These are phyloP conservation scores for Ryuthela nishihirai DNA, from an alignment of 2,888 invertebrate species.

Conservation along the genomic window DNA sequence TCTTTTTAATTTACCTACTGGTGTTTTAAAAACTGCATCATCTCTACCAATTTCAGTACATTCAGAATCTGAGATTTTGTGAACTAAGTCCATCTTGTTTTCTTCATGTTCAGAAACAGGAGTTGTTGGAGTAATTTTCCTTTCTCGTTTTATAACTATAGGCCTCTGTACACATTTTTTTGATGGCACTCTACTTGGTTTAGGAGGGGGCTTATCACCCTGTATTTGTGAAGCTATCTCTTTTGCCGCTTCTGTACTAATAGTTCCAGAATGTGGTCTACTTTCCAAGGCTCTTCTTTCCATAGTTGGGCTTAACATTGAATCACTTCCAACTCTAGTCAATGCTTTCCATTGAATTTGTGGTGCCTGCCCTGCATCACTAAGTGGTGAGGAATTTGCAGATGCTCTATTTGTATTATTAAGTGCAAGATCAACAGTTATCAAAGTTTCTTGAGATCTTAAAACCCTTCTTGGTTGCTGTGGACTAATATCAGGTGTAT, in stretches of 20 bases:
- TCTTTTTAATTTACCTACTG: neutral
- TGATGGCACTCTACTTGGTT: constrained; percentile 54
- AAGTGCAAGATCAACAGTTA: too few species aligned
- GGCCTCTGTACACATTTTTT: constrained; percentile 41
- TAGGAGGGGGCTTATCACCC: constrained; percentile 49
- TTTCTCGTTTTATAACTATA: constrained; percentile 11
- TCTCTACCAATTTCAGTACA: neutral
- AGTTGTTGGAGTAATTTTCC: constrained; percentile 1
- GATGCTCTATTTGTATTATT: too few species aligned
- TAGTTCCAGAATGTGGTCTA: constrained; percentile 32
- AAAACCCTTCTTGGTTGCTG: too few species aligned
- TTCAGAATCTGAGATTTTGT: neutral
- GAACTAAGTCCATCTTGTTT: neutral
- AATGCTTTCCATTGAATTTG: too few species aligned
- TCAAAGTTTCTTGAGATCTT: too few species aligned
- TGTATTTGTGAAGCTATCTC: constrained; percentile 9
- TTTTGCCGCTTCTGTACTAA: constrained; percentile 38
- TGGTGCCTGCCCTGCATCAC: too few species aligned
- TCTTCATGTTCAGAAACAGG: constrained; percentile 1
- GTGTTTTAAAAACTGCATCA: constrained; percentile 4
- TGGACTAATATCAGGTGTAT: too few species aligned
- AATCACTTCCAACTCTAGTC: constrained; percentile 60
- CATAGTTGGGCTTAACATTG: constrained; percentile 58
- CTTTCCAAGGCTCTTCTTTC: constrained; percentile 58
- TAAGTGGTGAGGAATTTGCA: neutral